A percentile compares a stretch with the other conserved stretches of the same genome.
These are phyloP conservation scores for Tachina grossa DNA, from an alignment of 2,888 invertebrate genomes.

Conservation along the genomic window DNA sequence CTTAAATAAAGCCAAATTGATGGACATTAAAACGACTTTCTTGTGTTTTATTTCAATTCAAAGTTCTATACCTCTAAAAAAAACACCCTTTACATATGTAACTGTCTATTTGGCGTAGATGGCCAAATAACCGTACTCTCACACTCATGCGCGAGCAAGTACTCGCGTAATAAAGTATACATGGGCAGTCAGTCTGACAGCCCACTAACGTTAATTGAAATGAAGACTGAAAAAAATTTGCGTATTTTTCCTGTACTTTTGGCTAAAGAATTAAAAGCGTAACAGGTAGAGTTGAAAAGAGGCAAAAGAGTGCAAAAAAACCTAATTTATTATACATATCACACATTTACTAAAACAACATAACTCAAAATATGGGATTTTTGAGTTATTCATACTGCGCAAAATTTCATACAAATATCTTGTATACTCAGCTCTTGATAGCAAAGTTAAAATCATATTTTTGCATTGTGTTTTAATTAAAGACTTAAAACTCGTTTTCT, in stretches of 20 bases:
- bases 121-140: constrained; percentile 63
- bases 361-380: too few species aligned
- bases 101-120: constrained; percentile 63
- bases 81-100: constrained; percentile 25
- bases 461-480: too few species aligned
- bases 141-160: constrained; percentile 10
- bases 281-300: constrained; percentile 41
- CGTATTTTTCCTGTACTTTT: neutral
- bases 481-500: too few species aligned
- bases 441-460: too few species aligned
- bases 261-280: constrained; percentile 29
- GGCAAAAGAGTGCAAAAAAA: neutral
- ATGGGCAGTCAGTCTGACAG: constrained; percentile 27
- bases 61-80: too few species aligned
- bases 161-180: constrained; percentile 21
- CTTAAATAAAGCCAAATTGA: too few species aligned
- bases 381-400: too few species aligned
- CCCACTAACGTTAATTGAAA: constrained; percentile 64
- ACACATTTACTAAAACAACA: too few species aligned
- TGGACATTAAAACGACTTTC: too few species aligned
- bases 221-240: constrained; percentile 29
- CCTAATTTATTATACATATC: neutral
- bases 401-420: too few species aligned
- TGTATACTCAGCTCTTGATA: too few species aligned
- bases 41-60: too few species aligned